A percentile compares a stretch with the other conserved stretches of the same genome.
Conservation (phyloP, 2,113 vertebrate species). For the Atrichornis clamosus region DNA sequence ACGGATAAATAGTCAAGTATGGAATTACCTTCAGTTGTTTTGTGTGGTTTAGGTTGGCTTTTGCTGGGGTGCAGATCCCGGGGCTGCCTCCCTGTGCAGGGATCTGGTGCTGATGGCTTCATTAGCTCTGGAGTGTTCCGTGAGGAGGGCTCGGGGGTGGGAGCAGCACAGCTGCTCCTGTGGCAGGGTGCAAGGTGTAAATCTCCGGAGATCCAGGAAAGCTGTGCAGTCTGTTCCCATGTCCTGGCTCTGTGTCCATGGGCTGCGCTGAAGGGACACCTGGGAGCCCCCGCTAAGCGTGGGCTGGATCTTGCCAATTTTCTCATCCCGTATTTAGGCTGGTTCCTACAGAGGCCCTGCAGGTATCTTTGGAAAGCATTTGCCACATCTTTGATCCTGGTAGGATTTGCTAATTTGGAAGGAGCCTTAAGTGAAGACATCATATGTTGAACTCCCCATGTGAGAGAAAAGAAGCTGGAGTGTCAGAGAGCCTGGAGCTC, state of each 20-base stretch:
- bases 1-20: background rate
- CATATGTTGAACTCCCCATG: background rate
- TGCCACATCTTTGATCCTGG: background rate
- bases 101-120: background rate
- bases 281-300: background rate
- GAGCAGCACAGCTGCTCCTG: background rate
- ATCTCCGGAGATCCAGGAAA: background rate
- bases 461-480: background rate
- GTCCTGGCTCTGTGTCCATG: background rate
- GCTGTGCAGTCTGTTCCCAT: background rate
- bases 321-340: background rate
- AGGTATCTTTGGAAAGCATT: background rate
- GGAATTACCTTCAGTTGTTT: background rate
- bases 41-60: background rate
- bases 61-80: background rate
- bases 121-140: fast-evolving
- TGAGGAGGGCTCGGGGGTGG: background rate
- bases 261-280: background rate
- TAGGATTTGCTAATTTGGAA: background rate
- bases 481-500: background rate
- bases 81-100: background rate
- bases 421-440: background rate
- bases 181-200: background rate
- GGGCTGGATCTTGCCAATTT: background rate
- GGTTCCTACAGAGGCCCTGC: background rate